Base-by-base conservation (phyloP, 2,113 vertebrate genomes). In the Shinisaurus crocodilurus region DNA sequence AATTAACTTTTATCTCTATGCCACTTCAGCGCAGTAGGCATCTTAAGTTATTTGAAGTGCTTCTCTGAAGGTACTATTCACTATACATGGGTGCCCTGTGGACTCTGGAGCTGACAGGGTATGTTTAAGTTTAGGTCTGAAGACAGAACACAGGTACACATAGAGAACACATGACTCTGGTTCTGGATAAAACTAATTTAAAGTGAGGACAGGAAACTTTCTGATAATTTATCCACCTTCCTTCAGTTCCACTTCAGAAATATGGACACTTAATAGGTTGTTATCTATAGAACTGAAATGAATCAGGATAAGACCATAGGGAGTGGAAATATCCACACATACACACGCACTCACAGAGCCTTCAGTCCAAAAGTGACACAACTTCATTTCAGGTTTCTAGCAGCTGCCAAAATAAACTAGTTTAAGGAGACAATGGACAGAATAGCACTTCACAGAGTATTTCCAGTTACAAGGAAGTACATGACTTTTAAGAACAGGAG, bases 281-380 rank as follows among this genome's bases (percentile, higher is more conserved):
- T 37, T 48, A 69, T 20, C 5, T 5, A 74, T 84, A 5, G n/a
- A 83, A 82, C 18, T 1, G 23, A 60, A n/a, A 23, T 9, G 82
- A 72, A 3, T 29, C 69, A 82, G 1, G 0, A 1, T 27, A 43
- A 34, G 1, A 8, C 0, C 34, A 82, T 0, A 0, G 67, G 77
- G 81, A 92, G 34, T 7, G 5, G 25, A 69, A 90, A 79, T 25
- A 54, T 32, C 29, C 48, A 43, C n/a, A 40, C 54, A 67, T 3
- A 86, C 5, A 13, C 0, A 23, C 12, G 29, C 27, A 0, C 0
- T 74, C 23, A 10, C 25, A 25, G 37, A 50, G 76, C 79, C 74
- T 89, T 86, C 43, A 1, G 9, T 57, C 0, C 34, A 34, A 29
- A 48, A 63, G 80, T 48, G 85, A 85, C 13, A 70, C 5, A 15